phyloP scores from a whole-genome alignment of 2,113 vertebrate genomes.

The Notothenia rossii region DNA sequence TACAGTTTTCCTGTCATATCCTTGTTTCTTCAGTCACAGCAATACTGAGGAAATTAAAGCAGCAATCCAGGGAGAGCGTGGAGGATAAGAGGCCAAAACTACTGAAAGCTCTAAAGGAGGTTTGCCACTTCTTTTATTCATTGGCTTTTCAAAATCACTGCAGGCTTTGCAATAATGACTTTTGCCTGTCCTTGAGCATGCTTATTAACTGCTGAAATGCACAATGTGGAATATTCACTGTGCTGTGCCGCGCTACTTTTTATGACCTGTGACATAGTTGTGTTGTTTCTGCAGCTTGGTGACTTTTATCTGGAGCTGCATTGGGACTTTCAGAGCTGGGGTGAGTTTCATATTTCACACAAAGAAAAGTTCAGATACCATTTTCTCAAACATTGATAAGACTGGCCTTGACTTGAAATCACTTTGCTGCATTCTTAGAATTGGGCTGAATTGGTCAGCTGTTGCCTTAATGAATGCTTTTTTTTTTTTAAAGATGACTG shows the following conservation, averaged over 20 bases:
- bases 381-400: not conserved
- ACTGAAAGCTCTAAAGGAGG: conserved; percentile 96
- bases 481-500: not conserved
- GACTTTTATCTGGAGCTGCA: conserved; percentile 99
- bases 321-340: conserved; percentile 99
- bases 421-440: not conserved
- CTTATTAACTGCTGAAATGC: not conserved
- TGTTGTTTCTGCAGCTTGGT: conserved; percentile 87
- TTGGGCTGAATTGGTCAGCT: not conserved
- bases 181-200: not conserved
- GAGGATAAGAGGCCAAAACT: conserved; percentile 96
- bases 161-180: conserved; percentile 22
- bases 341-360: conserved; percentile 81
- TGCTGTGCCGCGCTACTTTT: not conserved
- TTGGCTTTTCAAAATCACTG: not conserved
- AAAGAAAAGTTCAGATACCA: not conserved
- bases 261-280: not conserved
- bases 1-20: not conserved
- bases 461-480: not conserved
- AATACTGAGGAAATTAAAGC: conserved; percentile 95
- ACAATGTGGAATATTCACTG: conserved; percentile 3
- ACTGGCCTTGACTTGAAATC: not conserved
- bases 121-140: conserved; percentile 43
- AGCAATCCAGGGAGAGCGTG: conserved; percentile 97
- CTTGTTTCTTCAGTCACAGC: conserved; percentile 88